These are phyloP conservation scores for Lacerta bilineata DNA, from an alignment of 2,797 vertebrate species.

Conservation along the genomic window DNA sequence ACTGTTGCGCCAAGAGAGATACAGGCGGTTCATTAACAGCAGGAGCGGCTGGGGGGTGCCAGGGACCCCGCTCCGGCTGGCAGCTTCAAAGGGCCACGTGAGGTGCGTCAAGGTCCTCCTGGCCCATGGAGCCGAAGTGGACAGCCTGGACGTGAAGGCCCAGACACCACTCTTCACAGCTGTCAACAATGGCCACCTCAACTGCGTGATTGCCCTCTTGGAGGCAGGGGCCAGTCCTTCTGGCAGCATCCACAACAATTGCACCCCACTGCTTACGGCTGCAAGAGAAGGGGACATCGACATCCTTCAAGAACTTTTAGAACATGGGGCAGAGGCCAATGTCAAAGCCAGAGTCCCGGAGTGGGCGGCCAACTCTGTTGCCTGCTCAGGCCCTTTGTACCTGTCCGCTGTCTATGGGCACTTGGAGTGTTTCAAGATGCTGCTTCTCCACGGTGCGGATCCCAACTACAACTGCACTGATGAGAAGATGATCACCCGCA, in stretches of 20 bases:
- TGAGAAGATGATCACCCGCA: slow-evolving; percentile 82
- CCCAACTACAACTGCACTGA: slow-evolving; percentile 95
- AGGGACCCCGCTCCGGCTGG: slow-evolving; percentile 89
- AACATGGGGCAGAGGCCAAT: slow-evolving; percentile 86
- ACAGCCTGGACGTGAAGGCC: slow-evolving; percentile 93
- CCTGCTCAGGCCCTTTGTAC: slow-evolving; percentile 92
- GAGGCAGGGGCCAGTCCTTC: slow-evolving; percentile 89
- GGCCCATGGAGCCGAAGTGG: slow-evolving; percentile 89
- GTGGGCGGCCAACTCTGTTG: slow-evolving; percentile 86
- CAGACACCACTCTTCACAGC: slow-evolving; percentile 96
- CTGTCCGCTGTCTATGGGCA: slow-evolving; percentile 91
- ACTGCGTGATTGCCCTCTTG: slow-evolving; percentile 88
- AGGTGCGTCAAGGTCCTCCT: slow-evolving; percentile 88
- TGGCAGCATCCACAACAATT: slow-evolving; percentile 94
- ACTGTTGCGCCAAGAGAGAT: slow-evolving; percentile 87
- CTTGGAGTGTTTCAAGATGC: slow-evolving; percentile 89
- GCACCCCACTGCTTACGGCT: slow-evolving; percentile 89
- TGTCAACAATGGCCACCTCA: slow-evolving; percentile 89
- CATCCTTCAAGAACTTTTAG: slow-evolving; percentile 87
- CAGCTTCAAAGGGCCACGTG: slow-evolving; percentile 86
- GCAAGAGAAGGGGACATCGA: slow-evolving; percentile 87
- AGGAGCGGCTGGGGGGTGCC: slow-evolving; percentile 93
- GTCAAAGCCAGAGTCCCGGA: slow-evolving; percentile 85
- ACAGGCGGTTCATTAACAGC: slow-evolving; percentile 86
- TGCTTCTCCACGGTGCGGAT: slow-evolving; percentile 90